Percentiles rank a stretch among this genome's conserved stretches.
Conservation (phyloP, 2,797 vertebrate species). For the Mormyrus hasselquistii region DNA sequence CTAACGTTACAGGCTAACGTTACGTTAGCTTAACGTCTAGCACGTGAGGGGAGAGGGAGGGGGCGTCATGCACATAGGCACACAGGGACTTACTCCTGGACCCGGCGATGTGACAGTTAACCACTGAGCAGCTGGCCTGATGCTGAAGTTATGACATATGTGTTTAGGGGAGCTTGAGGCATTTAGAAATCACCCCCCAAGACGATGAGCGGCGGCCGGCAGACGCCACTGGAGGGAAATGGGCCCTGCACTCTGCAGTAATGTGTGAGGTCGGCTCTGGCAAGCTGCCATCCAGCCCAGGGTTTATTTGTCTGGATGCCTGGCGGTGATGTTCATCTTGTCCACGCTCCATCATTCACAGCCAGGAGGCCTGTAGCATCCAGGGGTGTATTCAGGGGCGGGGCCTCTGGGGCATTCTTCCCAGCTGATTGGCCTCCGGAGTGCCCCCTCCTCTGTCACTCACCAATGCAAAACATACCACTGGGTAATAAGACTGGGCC, state of each 20-base stretch:
- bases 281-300: background rate
- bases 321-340: background rate
- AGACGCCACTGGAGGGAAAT: background rate
- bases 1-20: background rate
- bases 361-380: background rate
- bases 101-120: background rate
- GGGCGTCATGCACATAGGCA: background rate
- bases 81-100: background rate
- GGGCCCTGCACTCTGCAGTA: background rate
- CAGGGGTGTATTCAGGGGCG: background rate
- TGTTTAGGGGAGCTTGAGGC: background rate
- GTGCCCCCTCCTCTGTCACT: background rate
- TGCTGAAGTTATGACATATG: background rate
- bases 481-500: background rate
- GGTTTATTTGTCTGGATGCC: background rate
- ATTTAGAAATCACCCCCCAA: background rate
- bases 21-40: background rate
- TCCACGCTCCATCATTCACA: background rate
- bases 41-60: background rate
- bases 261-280: background rate
- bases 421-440: background rate
- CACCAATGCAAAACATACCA: background rate
- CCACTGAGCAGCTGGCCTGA: background rate
- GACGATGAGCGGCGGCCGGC: background rate
- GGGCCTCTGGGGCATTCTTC: background rate